Percentiles rank a stretch among this genome's conserved stretches.
Evolutionary conservation across 2,888 invertebrate genomes (phyloP).

Genomic region (Alloplasta piceator): DNA sequence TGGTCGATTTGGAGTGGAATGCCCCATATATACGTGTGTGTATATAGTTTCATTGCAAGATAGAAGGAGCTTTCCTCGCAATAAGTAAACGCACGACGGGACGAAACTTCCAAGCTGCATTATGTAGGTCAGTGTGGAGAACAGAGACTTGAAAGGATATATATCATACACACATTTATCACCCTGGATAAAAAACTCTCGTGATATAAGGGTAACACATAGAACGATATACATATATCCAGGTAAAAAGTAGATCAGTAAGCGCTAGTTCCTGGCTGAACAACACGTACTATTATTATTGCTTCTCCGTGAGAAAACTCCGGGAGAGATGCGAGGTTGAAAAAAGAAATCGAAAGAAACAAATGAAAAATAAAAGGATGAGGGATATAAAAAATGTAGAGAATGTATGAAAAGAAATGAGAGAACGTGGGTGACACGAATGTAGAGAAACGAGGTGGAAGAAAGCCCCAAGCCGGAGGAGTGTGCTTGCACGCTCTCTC

Average conservation of each 20-base stretch:
- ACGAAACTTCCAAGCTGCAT: conserved; percentile 12
- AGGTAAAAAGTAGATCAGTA: conserved; percentile 18
- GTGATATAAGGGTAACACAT: not conserved
- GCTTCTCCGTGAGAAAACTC: conserved; percentile 15
- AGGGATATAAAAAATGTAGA: conserved; percentile 8
- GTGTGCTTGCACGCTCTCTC: not conserved
- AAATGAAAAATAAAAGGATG: conserved; percentile 23
- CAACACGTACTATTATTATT: conserved; percentile 4
- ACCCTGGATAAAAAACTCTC: conserved; percentile 25
- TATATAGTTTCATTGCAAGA: not conserved
- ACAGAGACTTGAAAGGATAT: conserved; percentile 9
- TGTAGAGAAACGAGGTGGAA: conserved; percentile 58
- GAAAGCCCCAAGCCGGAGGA: conserved; percentile 33
- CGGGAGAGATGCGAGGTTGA: not conserved
- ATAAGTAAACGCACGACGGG: conserved; percentile 9
- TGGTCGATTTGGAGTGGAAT: no score
- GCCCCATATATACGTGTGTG: not conserved
- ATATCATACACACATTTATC: not conserved
- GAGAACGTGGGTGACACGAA: conserved; percentile 50
- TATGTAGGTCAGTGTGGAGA: conserved; percentile 25
- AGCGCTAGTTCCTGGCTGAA: conserved; percentile 1
- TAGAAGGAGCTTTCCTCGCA: conserved; percentile 10
- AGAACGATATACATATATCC: not conserved
- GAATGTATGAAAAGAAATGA: conserved; percentile 24
- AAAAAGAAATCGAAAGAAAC: not conserved